phyloP scores from a whole-genome alignment of 2,888 invertebrate species.

The Caenorhabditis zanzibari region DNA sequence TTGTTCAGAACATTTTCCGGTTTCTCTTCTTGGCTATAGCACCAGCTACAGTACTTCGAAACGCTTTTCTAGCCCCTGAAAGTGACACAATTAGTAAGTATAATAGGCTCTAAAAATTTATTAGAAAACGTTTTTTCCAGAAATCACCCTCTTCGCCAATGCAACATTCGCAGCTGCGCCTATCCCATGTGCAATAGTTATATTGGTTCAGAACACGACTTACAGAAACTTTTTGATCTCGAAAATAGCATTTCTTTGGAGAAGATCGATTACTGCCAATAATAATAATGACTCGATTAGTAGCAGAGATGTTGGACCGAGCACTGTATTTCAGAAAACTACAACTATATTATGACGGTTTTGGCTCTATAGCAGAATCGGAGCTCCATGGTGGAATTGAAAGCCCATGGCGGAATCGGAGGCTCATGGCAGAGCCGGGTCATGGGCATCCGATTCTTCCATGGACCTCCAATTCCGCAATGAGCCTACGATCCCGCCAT shows the following conservation, averaged over 20 bases:
- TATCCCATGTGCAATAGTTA: constrained; percentile 43
- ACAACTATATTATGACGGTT: not conserved
- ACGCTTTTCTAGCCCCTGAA: constrained; percentile 37
- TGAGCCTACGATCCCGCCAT: no score
- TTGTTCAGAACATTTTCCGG: constrained; percentile 41
- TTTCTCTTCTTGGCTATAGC: constrained; percentile 35
- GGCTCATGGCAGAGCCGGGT: no score
- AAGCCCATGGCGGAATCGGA: not conserved
- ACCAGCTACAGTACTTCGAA: constrained; percentile 34
- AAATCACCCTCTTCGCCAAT: constrained; percentile 32
- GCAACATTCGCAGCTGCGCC: constrained; percentile 42
- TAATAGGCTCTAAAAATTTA: not conserved
- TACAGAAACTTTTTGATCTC: constrained; percentile 22
- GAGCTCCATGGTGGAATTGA: not conserved
- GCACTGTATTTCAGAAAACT: not conserved
- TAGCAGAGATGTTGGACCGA: constrained; percentile 1
- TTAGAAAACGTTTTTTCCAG: not conserved
- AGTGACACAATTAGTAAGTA: constrained; percentile 34
- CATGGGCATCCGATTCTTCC: no score
- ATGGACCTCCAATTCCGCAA: no score
- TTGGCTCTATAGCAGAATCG: not conserved
- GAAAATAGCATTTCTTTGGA: not conserved
- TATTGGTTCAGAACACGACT: constrained; percentile 27
- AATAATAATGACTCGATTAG: not conserved
- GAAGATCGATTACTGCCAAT: not conserved